Percentiles rank a stretch among this genome's conserved stretches.
These are phyloP conservation scores for Caenorhabditis briggsae DNA, from an alignment of 1,140 invertebrate genomes.

Conservation along the genomic window DNA sequence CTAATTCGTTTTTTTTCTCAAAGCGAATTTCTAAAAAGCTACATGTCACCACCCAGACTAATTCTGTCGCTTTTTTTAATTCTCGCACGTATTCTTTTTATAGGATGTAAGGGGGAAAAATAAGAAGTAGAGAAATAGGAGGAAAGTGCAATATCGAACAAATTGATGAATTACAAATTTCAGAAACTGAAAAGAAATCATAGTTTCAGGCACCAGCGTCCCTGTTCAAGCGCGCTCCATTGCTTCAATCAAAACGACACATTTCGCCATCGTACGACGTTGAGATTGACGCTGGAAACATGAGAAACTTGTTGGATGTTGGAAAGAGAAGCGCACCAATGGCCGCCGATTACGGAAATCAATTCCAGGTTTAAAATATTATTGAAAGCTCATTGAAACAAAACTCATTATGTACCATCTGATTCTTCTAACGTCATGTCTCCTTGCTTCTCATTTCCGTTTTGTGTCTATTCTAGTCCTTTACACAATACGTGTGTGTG, in stretches of 20 bases:
- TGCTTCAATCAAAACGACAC: slow-evolving; percentile 55
- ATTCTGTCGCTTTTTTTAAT: no score
- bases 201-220: slow-evolving; percentile 4
- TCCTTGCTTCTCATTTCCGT: no score
- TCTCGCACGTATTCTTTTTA: not conserved
- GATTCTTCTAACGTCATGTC: no score
- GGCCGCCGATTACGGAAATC: slow-evolving; percentile 58
- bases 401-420: no score
- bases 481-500: no score
- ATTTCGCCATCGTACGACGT: slow-evolving; percentile 62
- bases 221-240: not conserved
- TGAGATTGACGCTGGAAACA: slow-evolving; percentile 60
- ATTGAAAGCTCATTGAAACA: not conserved
- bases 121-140: not conserved
- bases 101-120: not conserved
- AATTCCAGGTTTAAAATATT: slow-evolving; percentile 37
- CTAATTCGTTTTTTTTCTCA: no score
- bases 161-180: not conserved
- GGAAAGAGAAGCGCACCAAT: slow-evolving; percentile 61
- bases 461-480: no score
- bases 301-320: slow-evolving; percentile 60
- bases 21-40: no score
- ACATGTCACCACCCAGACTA: no score
- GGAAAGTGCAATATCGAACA: no score
- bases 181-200: not conserved